A percentile compares a stretch with the other conserved stretches of the same genome.
Evolutionary conservation across 1,140 invertebrate species (phyloP).

Genomic region (Triops longicaudatus): DNA sequence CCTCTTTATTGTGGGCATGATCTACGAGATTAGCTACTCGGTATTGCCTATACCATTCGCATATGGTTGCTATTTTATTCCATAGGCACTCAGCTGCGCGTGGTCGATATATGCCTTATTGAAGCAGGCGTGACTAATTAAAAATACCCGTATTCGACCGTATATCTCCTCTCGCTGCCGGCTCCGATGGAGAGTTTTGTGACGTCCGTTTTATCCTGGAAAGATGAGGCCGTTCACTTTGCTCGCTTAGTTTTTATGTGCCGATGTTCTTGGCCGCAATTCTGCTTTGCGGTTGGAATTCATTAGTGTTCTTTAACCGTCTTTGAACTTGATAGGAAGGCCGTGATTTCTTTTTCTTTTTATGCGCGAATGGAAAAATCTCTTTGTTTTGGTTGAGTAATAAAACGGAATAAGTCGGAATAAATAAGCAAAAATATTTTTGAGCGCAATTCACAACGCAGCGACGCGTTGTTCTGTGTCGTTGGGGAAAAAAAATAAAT

Average conservation of each 20-base stretch:
- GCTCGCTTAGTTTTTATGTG: not conserved
- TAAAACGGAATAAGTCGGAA: not conserved
- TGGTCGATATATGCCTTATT: conserved; percentile 8
- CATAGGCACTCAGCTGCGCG: not conserved
- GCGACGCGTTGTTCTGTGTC: not conserved
- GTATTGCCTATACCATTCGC: conserved; percentile 11
- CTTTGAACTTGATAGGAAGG: not conserved
- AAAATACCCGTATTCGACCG: not conserved
- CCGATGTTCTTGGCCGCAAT: not conserved
- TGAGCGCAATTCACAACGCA: not conserved
- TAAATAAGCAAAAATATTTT: not conserved
- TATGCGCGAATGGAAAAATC: not conserved
- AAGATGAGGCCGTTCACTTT: conserved; percentile 1
- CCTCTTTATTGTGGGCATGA: not conserved
- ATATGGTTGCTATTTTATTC: conserved; percentile 12
- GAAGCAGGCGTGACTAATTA: not conserved
- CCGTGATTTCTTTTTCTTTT: not conserved
- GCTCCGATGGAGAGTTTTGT: conserved; percentile 1
- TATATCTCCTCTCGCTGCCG: conserved; percentile 3
- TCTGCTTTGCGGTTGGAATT: not conserved
- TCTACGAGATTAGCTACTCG: not conserved
- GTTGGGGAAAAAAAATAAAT: not conserved
- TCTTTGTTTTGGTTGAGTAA: conserved; percentile 5
- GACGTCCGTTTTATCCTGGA: conserved; percentile 1
- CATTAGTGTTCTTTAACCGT: not conserved